phyloP scores from a whole-genome alignment of 2,888 invertebrate genomes.

The Anodontia alba region DNA sequence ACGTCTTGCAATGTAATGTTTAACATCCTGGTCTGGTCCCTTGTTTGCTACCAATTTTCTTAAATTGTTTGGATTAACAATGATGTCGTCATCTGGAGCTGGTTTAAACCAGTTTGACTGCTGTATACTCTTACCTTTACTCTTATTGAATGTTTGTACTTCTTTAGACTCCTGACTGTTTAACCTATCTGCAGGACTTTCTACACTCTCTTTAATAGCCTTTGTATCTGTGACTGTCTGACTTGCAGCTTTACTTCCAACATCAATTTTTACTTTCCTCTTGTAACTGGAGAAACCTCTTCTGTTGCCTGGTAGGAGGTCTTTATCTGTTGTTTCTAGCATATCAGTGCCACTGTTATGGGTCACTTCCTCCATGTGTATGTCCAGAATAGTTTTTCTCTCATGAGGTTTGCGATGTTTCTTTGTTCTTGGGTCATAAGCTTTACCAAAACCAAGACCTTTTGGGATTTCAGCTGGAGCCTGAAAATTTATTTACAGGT shows the following conservation, averaged over 20 bases:
- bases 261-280: not conserved
- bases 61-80: not conserved
- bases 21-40: not conserved
- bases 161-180: too few species aligned
- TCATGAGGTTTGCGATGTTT: slow-evolving; percentile 58
- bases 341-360: not conserved
- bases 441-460: slow-evolving; percentile 46
- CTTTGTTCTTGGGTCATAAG: slow-evolving; percentile 73
- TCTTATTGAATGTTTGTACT: not conserved
- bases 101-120: not conserved
- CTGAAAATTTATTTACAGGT: slow-evolving; percentile 33
- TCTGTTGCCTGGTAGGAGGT: not conserved
- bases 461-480: slow-evolving; percentile 19
- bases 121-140: not conserved
- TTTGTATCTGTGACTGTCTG: too few species aligned
- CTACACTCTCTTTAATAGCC: too few species aligned
- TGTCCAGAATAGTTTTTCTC: slow-evolving; percentile 62
- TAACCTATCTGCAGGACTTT: too few species aligned
- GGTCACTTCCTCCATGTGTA: slow-evolving; percentile 12
- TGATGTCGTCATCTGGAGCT: not conserved
- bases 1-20: not conserved
- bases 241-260: not conserved
- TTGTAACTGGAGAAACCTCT: not conserved
- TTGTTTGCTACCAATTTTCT: not conserved
- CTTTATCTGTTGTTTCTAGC: not conserved